Conservation (phyloP, 2,113 vertebrate genomes). For the Chloebia gouldiae region DNA sequence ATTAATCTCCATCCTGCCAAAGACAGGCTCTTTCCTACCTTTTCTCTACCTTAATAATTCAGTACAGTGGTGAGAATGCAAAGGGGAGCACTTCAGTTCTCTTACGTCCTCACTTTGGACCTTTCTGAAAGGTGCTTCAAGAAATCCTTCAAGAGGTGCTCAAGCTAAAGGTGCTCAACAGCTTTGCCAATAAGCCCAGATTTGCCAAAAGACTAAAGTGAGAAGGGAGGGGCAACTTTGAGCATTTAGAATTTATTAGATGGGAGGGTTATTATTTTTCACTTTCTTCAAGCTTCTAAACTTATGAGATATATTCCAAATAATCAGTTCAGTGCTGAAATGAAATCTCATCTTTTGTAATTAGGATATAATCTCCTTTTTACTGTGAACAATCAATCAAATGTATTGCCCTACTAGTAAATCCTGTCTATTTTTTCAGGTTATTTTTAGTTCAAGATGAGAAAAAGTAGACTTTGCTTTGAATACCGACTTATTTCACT, state of each 20-base stretch:
- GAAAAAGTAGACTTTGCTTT: not conserved
- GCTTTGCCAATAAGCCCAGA: not conserved
- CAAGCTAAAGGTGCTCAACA: not conserved
- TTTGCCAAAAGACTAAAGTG: not conserved
- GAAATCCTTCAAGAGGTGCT: not conserved
- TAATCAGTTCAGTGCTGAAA: not conserved
- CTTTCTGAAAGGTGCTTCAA: not conserved
- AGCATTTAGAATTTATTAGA: not conserved
- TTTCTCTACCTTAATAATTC: not conserved
- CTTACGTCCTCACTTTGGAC: not conserved
- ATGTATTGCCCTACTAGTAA: not conserved
- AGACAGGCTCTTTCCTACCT: not conserved
- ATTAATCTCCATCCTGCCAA: not conserved
- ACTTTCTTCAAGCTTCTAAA: not conserved
- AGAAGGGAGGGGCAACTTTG: not conserved
- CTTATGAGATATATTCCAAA: not conserved
- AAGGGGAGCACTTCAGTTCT: not conserved
- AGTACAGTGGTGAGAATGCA: not conserved
- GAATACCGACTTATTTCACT: not conserved
- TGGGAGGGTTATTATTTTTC: not conserved
- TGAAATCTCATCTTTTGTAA: not conserved
- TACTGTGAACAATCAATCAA: not conserved
- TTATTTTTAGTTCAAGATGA: not conserved
- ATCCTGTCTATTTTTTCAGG: not conserved
- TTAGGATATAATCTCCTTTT: not conserved